Evolutionary conservation across 2,113 vertebrate genomes (phyloP), one percentile per base, ranked within the genome.

Genomic region (Glaucomys volans): DNA sequence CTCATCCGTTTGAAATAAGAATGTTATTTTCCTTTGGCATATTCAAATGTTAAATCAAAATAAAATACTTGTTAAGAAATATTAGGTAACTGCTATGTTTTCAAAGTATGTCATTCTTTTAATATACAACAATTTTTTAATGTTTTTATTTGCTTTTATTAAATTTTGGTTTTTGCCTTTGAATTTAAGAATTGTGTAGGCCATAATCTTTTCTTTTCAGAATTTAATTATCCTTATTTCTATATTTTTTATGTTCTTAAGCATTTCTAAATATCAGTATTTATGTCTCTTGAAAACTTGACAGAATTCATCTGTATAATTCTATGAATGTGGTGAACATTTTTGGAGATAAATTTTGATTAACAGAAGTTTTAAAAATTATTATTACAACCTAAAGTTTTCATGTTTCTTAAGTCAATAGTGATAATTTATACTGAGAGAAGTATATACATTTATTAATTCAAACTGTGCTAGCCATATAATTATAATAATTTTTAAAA

Each of bases 221-320:
- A 13, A 30, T 88, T 88, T 72, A 42, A 24, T 86, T 22, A 28
- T 14, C 18, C 10, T 52, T 82, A 4, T 75, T 81, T 93, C 52
- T 40, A 24, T 26, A 89, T 32, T 69, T 62, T 5, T 86, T 62
- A 40, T 47, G 71, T 32, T 42, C 79, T 67, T 47, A 89, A 95
- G 80, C 75, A 30, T 75, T 93, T 76, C 30, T 82, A 62, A 64
- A 90, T 35, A 71, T 59, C 16, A 44, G 40, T 69, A 54, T 76
- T 83, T 20, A 20, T 93, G 42, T 83, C n/a, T 40, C 42, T 77
- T 77, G n/a, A 96, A 93, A 88, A 92, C 32, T 69, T 77, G 54
- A 8, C 71, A 91, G n/a, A 87, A 76, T 3, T 44, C 35, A 90
- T 76, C 52, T 91, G 8, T 77, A 75, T 44, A 87, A 69, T 52